Base-by-base conservation (phyloP, 2,113 vertebrate genomes). In the Percopsis transmontana region DNA sequence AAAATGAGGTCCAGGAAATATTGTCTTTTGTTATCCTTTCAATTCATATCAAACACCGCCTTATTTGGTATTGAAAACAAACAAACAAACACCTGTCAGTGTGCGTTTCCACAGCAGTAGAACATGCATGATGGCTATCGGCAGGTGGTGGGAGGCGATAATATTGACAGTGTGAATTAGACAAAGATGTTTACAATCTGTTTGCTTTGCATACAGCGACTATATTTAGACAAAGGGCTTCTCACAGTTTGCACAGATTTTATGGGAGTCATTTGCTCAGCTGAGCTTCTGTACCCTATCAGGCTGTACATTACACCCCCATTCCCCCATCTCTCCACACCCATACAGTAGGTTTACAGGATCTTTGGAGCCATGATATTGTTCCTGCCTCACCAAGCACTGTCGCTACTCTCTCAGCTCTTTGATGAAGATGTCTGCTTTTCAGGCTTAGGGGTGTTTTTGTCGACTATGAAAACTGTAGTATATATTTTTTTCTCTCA, bases 401-500 rank as follows among this genome's bases (percentile, higher is more conserved):
- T 47, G 24, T 11, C 23, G 42, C 44, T 58, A n/a, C 40, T 60
- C 39, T 55, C 33, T 59, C 20, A 42, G 47, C 44, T 66, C 6
- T 63, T 14, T 60, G 53, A 77, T 59, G 50, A 66, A 68, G 55
- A 40, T 38, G n/a, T 70, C 40, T 74, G 59, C 14, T 56, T 57
- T 62, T 62, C 57, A 68, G 39, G 42, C 27, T 58, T n/a, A n/a
- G n/a, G n/a, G n/a, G n/a, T n/a, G n/a, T n/a, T n/a, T n/a, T n/a
- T n/a, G n/a, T n/a, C n/a, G n/a, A n/a, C n/a, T n/a, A n/a, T n/a
- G n/a, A n/a, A n/a, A n/a, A n/a, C n/a, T n/a, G n/a, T n/a, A n/a
- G n/a, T n/a, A n/a, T n/a, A n/a, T n/a, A n/a, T n/a, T n/a, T n/a
- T n/a, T 18, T 51, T 20, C 21, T 53, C 13, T 2, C 33, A 33